Conservation (phyloP, 1,140 invertebrate species). For the Drosophila athabasca region DNA sequence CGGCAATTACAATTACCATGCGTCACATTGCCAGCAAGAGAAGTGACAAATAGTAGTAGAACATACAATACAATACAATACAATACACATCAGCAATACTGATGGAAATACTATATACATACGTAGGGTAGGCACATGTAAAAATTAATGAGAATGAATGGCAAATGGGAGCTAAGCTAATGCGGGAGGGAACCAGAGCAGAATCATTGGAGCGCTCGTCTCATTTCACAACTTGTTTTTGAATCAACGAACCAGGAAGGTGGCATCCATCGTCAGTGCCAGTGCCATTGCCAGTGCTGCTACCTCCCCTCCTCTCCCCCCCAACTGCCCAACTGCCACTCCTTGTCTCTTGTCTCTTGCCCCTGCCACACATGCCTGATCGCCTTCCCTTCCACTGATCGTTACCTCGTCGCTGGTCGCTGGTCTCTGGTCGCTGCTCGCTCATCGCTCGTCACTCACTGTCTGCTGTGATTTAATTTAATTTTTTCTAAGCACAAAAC, state of each 20-base stretch:
- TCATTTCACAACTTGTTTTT: conserved; percentile 53
- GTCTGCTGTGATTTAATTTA: conserved; percentile 41
- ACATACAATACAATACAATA: no score
- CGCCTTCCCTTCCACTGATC: conserved; percentile 23
- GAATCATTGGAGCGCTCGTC: conserved; percentile 43
- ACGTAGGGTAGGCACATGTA: neutral
- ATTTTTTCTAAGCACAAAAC: conserved; percentile 52
- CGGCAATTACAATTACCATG: conserved; percentile 49
- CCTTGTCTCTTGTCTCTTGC: no score
- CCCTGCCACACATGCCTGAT: neutral
- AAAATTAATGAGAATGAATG: conserved; percentile 6
- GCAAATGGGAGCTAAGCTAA: neutral
- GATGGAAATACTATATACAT: neutral
- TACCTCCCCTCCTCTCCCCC: no score
- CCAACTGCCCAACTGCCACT: no score
- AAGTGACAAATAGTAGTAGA: conserved; percentile 12
- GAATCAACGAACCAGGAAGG: conserved; percentile 54
- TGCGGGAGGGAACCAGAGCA: conserved; percentile 20
- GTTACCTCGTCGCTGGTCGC: conserved; percentile 19
- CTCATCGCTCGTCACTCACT: no score
- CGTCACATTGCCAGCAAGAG: conserved; percentile 38
- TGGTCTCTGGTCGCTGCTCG: neutral
- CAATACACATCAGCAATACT: neutral
- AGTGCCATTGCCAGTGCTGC: neutral
- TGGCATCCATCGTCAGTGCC: conserved; percentile 14